Base-by-base conservation (phyloP, 1,140 invertebrate species). In the Drosophila ficusphila region DNA sequence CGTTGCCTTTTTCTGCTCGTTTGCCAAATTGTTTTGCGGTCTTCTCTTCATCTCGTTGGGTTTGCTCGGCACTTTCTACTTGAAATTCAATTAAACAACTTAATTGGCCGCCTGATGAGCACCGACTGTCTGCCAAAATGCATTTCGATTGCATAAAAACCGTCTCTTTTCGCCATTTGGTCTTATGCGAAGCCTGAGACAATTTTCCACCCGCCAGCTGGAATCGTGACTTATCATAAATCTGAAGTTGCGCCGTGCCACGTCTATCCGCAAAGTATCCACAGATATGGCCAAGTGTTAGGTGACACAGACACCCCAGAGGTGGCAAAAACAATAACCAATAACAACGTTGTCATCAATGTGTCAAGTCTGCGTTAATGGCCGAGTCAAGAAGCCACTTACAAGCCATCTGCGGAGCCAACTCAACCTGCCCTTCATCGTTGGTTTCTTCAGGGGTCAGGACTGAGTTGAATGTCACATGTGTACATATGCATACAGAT, bases 191-290 rank as follows among this genome's bases (percentile, higher is more conserved):
- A 7, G 19, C 33, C 31, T 12, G 27, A 31, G 8, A 41, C 44
- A 38, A 51, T 67, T 67, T 64, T 14, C 33, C 58, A 19, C 5
- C 58, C n/a, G 52, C 51, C 31, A 67, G 51, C 44, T 79, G 65
- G 42, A 78, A 71, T 78, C 82, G 82, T 88, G 82, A 88, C 82
- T 89, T 78, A 88, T 88, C 82, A 88, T 82, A 82, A 88, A 88
- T 88, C 82, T 67, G 60, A 44, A 38, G 21, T 48, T 41, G 42
- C 51, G 62, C 36, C 25, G 34, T 31, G 16, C 44, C 33, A 36
- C 12, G 21, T 42, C 34, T 12, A 36, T 38, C 16, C 27, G 29
- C 14, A 16, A 11, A 52, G n/a, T 46, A 51, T 27, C 41, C 42
- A 19, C 16, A 25, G 36, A 57, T 44, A 38, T 68, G 38, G 41